Evolutionary conservation across 2,797 vertebrate genomes (phyloP).

Genomic region (Rhinoraja longicauda): DNA sequence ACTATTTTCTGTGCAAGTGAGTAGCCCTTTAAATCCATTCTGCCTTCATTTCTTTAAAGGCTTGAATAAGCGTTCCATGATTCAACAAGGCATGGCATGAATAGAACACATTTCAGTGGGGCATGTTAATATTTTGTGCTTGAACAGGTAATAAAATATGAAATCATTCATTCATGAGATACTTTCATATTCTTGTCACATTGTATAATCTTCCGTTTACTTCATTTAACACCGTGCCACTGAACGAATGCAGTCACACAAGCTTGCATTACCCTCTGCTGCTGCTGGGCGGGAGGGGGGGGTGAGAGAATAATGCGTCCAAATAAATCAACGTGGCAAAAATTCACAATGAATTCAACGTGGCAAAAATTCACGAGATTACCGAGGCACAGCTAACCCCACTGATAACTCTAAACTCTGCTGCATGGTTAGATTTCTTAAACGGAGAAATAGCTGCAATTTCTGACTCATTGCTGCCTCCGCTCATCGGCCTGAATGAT

Average conservation of each 20-base stretch:
- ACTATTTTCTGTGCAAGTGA: background rate
- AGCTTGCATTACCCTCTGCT: background rate
- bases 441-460: background rate
- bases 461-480: background rate
- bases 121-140: background rate
- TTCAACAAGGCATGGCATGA: background rate
- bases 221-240: background rate
- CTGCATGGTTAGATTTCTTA: background rate
- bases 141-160: slow-evolving; percentile 6
- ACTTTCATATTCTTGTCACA: background rate
- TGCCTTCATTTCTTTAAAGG: background rate
- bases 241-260: background rate
- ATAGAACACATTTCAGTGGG: slow-evolving; percentile 14
- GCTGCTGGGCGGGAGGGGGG: too few species aligned
- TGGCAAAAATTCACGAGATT: background rate
- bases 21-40: background rate
- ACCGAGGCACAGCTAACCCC: background rate
- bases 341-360: too few species aligned
- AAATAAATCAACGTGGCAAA: background rate
- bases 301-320: background rate
- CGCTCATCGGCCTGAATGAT: background rate
- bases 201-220: slow-evolving; percentile 4
- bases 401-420: background rate
- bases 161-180: slow-evolving; percentile 10
- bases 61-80: background rate